Evolutionary conservation across 92 coral and sea anemone genomes (phyloP), one percentile per base, ranked within the genome.

Genomic region (Palythoa heliodiscus): DNA sequence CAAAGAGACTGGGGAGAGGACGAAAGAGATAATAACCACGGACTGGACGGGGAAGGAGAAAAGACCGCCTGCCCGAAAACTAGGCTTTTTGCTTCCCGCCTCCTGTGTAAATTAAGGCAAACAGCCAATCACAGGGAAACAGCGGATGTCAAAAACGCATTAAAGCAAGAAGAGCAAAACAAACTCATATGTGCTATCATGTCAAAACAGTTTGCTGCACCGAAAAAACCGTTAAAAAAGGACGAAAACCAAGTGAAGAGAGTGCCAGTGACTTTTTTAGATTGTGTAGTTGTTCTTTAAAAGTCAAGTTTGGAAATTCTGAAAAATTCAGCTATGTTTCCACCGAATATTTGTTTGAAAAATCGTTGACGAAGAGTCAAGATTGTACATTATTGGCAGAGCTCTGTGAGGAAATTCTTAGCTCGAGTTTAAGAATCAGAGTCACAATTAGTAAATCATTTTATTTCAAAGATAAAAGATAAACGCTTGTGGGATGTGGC

Each of bases 291-390:
- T 82, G 82, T 82, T 47, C 66, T 54, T 75, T 92, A 2, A 92
- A 89, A 80, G 53, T 64, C 5, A 82, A 90, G 67, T 87, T 83
- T 67, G 87, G 89, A 19, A 84, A 89, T 73, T 77, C 40, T 77
- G 82, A 38, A 3, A 88, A 82, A 86, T 50, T 82, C 52, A 10
- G 55, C 14, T 68, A 77, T 48, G 39, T 87, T 68, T 90, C 90
- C 37, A 82, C 85, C 7, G 93, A 87, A 16, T 87, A 69, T 83
- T 37, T 89, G 79, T 87, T 87, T 29, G n/a, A 89, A 66, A 76
- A 89, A 37, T 89, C 87, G 72, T 19, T 29, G 40, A 69, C 47
- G 39, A 69, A 69, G 54, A 71, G 83, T 16, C 58, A 81, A 67
- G 90, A 58, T 47, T 38, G 84, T 22, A 53, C 82, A 48, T 39